A percentile compares a stretch with the other conserved stretches of the same genome.
phyloP scores from a whole-genome alignment of 2,797 vertebrate species.

The Myotis findleyi region DNA sequence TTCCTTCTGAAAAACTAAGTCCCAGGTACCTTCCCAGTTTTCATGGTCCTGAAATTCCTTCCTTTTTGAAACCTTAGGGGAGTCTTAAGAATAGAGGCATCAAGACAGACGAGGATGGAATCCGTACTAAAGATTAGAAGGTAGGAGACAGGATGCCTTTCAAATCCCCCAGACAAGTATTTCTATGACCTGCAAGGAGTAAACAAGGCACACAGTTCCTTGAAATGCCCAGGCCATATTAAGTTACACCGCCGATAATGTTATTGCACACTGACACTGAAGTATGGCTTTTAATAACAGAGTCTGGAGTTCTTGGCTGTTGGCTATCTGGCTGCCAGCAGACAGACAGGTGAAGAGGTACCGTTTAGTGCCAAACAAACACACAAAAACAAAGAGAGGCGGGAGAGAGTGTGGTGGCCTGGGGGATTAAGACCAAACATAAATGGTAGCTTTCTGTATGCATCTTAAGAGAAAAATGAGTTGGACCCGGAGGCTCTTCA shows the following conservation, averaged over 20 bases:
- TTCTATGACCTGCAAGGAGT: not conserved
- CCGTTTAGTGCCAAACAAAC: not conserved
- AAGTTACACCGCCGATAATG: not conserved
- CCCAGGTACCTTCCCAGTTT: slow-evolving; percentile 14
- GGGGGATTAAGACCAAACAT: not conserved
- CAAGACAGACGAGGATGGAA: not conserved
- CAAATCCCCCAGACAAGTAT: not conserved
- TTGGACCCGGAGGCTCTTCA: not conserved
- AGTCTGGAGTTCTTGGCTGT: slow-evolving; percentile 32
- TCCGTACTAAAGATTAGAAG: not conserved
- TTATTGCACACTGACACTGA: slow-evolving; percentile 50
- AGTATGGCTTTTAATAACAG: slow-evolving; percentile 62
- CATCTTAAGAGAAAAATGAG: slow-evolving; percentile 16
- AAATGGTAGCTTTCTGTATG: not conserved
- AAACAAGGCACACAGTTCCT: not conserved
- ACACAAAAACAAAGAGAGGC: not conserved
- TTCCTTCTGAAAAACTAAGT: not conserved
- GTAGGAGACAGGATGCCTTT: not conserved
- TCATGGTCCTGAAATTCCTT: slow-evolving; percentile 11
- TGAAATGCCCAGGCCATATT: slow-evolving; percentile 27
- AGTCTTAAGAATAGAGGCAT: slow-evolving; percentile 13
- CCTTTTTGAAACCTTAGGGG: not conserved
- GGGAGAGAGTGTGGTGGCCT: rapidly evolving
- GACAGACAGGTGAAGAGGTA: not conserved
- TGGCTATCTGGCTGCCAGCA: not conserved